Evolutionary conservation across 2,797 vertebrate genomes (phyloP).

Genomic region (Trichosurus vulpecula): DNA sequence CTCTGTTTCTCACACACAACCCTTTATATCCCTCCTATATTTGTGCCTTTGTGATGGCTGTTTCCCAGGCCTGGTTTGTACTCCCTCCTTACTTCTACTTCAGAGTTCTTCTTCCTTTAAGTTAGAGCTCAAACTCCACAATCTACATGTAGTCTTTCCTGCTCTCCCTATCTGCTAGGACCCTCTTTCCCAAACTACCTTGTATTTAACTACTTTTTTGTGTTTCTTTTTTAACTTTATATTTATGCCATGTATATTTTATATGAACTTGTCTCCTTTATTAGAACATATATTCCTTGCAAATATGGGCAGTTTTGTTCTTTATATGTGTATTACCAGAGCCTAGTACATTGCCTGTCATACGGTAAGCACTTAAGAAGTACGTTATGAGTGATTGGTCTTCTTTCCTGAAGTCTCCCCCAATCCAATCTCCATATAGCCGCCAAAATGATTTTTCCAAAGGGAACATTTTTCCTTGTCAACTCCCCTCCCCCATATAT

Average conservation of each 20-base stretch:
- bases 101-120: neutral
- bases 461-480: neutral
- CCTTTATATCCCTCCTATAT: neutral
- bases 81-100: neutral
- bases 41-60: neutral
- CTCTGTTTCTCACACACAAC: neutral
- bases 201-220: neutral
- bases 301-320: neutral
- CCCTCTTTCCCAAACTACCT: neutral
- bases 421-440: neutral
- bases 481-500: neutral
- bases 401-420: neutral
- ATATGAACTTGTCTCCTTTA: neutral
- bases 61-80: neutral
- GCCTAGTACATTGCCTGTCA: neutral
- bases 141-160: neutral
- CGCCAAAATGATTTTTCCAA: neutral
- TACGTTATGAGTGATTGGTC: neutral
- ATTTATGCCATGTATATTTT: neutral
- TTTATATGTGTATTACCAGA: neutral
- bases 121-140: neutral
- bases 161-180: neutral
- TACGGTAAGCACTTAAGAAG: neutral
- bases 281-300: neutral
- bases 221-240: neutral